Conservation (phyloP, 1,140 invertebrate species). For the Probaryconus sp. region DNA sequence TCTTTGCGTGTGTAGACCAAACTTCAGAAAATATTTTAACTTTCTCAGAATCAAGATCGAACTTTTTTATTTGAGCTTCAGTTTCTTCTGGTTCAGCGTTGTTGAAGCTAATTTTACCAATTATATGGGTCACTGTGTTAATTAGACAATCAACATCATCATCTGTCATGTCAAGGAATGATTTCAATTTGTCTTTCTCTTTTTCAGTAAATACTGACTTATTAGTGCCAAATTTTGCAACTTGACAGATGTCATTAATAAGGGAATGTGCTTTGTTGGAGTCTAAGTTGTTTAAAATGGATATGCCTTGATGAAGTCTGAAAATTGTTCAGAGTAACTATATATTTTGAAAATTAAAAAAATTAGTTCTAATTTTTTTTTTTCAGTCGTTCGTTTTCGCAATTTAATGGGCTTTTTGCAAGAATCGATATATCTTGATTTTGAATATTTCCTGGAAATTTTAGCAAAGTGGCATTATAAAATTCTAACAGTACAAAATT, state of each 20-base stretch:
- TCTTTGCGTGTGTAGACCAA: slow-evolving; percentile 69
- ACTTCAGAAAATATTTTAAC: slow-evolving; percentile 64
- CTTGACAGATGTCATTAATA: slow-evolving; percentile 69
- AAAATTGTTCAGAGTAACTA: too few relatives aligned
- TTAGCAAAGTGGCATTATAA: too few relatives aligned
- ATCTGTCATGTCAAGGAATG: slow-evolving; percentile 68
- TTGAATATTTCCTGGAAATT: too few relatives aligned
- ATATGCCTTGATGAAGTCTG: slow-evolving; percentile 65
- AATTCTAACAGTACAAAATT: too few relatives aligned
- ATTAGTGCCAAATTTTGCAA: slow-evolving; percentile 50
- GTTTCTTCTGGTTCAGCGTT: slow-evolving; percentile 62
- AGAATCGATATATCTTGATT: too few relatives aligned
- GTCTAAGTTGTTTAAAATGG: slow-evolving; percentile 64
- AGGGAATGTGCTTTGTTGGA: slow-evolving; percentile 71
- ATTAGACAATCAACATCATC: slow-evolving; percentile 64
- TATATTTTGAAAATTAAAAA: too few relatives aligned
- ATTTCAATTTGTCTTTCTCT: slow-evolving; percentile 71
- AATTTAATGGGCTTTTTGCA: too few relatives aligned
- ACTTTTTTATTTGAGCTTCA: slow-evolving; percentile 66
- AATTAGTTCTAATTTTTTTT: too few relatives aligned
- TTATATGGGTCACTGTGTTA: slow-evolving; percentile 59
- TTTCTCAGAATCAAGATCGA: slow-evolving; percentile 65
- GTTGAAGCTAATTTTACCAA: slow-evolving; percentile 68
- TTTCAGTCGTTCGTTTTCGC: too few relatives aligned
- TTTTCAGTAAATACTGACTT: slow-evolving; percentile 67